Base-by-base conservation (phyloP, 1,140 invertebrate species). In the Leptinotarsa defecta region DNA sequence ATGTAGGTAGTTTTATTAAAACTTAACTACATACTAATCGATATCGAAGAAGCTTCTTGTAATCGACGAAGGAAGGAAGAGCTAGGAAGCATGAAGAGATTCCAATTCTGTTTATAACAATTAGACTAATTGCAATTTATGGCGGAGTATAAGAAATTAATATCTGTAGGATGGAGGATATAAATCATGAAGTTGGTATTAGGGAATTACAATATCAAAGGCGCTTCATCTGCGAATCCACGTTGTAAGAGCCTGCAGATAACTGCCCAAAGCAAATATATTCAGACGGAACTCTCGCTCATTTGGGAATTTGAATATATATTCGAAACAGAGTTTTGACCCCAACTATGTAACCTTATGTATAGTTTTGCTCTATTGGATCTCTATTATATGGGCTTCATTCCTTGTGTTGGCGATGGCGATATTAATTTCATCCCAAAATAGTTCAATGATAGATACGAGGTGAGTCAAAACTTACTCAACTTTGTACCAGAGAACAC, bases 221-320 rank as follows among this genome's bases (percentile, higher is more conserved):
- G 82, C 76, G 77, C 70, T 81, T 81, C 80, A 83, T 83, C 81
- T 83, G 76, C 73, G 81, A 81, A 81, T 81, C 78, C 77, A 76
- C 78, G 79, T 74, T 78, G 78, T 83, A 83, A 83, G 80, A 79
- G 77, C 76, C 74, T 70, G 65, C 20, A 79, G 80, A 83, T 81
- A 83, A 81, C 76, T 78, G 75, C 81, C 81, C 76, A 81, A 77
- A 76, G 81, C 80, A 81, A 81, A 83, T 83, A 80, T 81, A 83
- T 83, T 83, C 81, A 79, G 79, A 79, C 79, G 78, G 78, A 79
- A 71, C 77, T 77, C 75, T 81, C 79, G 75, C 74, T 78, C 81
- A 79, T 83, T 81, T 83, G 81, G 82, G 80, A 82, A 83, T 83
- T 83, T 82, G 82, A 82, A 83, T 83, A 82, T 82, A 78, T 81